phyloP scores from a whole-genome alignment of 2,888 invertebrate genomes.

The Acrobasis consociella region DNA sequence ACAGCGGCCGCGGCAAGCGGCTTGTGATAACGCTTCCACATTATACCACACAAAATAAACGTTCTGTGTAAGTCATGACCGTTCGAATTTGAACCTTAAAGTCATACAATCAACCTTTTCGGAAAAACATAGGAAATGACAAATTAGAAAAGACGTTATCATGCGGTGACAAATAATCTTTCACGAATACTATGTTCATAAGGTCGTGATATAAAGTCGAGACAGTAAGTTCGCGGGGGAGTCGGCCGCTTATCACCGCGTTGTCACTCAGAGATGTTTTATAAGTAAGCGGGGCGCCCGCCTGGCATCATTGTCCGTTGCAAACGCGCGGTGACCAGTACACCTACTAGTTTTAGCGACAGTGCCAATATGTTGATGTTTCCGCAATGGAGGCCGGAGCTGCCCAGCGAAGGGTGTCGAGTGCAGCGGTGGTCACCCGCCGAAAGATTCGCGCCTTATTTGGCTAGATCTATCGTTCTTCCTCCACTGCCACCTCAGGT shows the following conservation, averaged over 20 bases:
- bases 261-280: slow-evolving; percentile 72
- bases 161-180: background rate
- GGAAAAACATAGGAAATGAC: slow-evolving; percentile 1
- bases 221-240: slow-evolving; percentile 70
- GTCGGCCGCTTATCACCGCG: slow-evolving; percentile 70
- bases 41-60: slow-evolving; percentile 42
- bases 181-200: background rate
- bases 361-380: slow-evolving; percentile 69
- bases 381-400: slow-evolving; percentile 71
- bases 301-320: slow-evolving; percentile 65
- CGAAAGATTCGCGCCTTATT: slow-evolving; percentile 71
- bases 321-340: slow-evolving; percentile 65
- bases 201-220: slow-evolving; percentile 18
- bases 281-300: slow-evolving; percentile 69
- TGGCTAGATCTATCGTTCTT: slow-evolving; percentile 60
- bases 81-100: slow-evolving; percentile 35
- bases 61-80: slow-evolving; percentile 26
- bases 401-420: slow-evolving; percentile 63
- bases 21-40: slow-evolving; percentile 69
- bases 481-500: slow-evolving; percentile 70
- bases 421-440: slow-evolving; percentile 71
- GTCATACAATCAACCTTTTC: slow-evolving; percentile 14
- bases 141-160: background rate
- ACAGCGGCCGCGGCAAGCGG: slow-evolving; percentile 75
- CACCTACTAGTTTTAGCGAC: slow-evolving; percentile 31